A percentile compares a stretch with the other conserved stretches of the same genome.
phyloP scores from a whole-genome alignment of 2,113 vertebrate species.

The Sinocyclocheilus anophthalmus region DNA sequence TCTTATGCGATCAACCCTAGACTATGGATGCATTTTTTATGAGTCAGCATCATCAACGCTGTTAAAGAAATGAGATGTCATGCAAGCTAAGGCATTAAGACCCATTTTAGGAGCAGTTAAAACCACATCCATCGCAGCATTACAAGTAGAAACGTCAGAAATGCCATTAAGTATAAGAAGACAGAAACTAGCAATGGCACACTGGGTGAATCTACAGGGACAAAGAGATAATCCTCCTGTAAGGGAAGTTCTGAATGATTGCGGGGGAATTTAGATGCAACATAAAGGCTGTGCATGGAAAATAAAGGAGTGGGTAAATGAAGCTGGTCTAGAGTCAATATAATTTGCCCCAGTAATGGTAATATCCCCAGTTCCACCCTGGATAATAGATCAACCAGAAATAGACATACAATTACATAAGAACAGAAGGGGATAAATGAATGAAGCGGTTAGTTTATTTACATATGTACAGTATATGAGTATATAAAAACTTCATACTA shows the following conservation, averaged over 20 bases:
- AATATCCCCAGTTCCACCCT: neutral
- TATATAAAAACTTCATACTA: neutral
- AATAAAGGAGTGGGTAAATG: neutral
- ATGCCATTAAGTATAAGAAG: neutral
- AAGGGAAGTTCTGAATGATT: neutral
- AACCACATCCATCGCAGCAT: neutral
- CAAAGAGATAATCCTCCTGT: neutral
- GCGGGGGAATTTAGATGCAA: neutral
- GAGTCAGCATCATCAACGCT: neutral
- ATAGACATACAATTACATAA: neutral
- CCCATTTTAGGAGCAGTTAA: neutral
- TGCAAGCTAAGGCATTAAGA: neutral
- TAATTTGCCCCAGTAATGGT: neutral
- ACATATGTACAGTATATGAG: neutral
- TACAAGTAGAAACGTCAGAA: neutral
- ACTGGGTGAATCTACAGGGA: neutral
- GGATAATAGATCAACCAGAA: neutral
- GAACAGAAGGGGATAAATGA: neutral
- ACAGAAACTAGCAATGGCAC: neutral
- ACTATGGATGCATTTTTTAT: neutral
- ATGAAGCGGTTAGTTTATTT: neutral
- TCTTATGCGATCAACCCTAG: neutral
- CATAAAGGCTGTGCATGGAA: neutral
- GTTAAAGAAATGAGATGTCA: neutral
- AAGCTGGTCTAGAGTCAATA: neutral